Conservation (phyloP, 1,140 invertebrate genomes). For the Gonatopus flavifemur region DNA sequence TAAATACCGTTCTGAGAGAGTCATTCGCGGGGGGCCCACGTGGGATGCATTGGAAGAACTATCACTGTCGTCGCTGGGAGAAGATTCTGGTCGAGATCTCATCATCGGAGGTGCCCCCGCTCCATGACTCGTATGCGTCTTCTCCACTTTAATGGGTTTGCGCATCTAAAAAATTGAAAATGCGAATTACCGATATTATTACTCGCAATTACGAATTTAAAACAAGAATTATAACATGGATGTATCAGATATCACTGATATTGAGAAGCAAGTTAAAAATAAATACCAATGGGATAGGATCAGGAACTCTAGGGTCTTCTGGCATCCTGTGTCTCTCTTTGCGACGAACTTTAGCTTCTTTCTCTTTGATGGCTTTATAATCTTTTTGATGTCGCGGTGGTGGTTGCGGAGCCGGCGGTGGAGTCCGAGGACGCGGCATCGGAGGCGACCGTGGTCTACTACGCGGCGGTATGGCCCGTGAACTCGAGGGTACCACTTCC, state of each 20-base stretch:
- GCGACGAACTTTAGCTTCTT: slow-evolving; percentile 43
- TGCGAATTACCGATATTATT: background rate
- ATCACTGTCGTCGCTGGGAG: slow-evolving; percentile 53
- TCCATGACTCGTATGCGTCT: slow-evolving; percentile 45
- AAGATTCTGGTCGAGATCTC: slow-evolving; percentile 50
- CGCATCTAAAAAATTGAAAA: slow-evolving; percentile 44
- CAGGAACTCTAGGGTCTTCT: slow-evolving; percentile 52
- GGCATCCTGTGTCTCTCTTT: slow-evolving; percentile 52
- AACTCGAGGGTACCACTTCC: slow-evolving; percentile 41
- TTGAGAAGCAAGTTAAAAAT: background rate
- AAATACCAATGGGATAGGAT: slow-evolving; percentile 52
- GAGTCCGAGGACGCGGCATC: slow-evolving; percentile 54
- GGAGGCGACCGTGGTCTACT: slow-evolving; percentile 44
- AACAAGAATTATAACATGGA: background rate
- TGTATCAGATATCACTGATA: background rate
- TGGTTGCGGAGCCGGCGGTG: slow-evolving; percentile 51
- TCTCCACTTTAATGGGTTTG: slow-evolving; percentile 55
- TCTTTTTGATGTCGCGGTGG: slow-evolving; percentile 49
- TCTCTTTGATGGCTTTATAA: slow-evolving; percentile 46
- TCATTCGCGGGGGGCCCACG: slow-evolving; percentile 57
- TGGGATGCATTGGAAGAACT: slow-evolving; percentile 57
- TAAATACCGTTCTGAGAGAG: slow-evolving; percentile 59
- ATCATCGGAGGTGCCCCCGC: slow-evolving; percentile 42
- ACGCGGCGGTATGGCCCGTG: slow-evolving; percentile 37
- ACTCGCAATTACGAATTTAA: background rate